These are phyloP conservation scores for Dasysyrphus albostriatus DNA, from an alignment of 2,888 invertebrate species.

Conservation along the genomic window DNA sequence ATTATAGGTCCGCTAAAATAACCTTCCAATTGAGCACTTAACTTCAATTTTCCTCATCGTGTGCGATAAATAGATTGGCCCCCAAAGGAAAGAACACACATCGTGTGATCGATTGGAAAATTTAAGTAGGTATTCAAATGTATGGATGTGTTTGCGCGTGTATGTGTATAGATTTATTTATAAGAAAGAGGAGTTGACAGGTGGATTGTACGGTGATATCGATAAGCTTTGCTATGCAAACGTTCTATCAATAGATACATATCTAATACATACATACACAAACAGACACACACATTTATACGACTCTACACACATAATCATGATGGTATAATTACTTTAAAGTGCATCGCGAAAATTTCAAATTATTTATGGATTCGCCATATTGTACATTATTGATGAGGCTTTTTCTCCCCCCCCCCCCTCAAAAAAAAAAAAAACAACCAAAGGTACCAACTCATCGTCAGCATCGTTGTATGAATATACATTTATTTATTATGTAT, in stretches of 20 bases:
- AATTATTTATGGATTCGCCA: constrained; percentile 67
- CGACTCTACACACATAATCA: background rate
- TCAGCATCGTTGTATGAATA: background rate
- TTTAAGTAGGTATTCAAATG: background rate
- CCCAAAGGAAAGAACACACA: constrained; percentile 27
- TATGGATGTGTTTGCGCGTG: background rate
- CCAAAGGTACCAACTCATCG: background rate
- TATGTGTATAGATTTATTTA: background rate
- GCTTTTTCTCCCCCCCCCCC: constrained; percentile 3
- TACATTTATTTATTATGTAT: no score
- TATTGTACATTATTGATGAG: constrained; percentile 60
- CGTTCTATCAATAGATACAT: background rate
- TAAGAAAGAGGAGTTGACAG: constrained; percentile 27
- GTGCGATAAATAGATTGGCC: constrained; percentile 60
- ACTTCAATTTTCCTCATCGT: constrained; percentile 62
- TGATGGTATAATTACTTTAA: constrained; percentile 49
- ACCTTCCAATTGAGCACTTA: constrained; percentile 56
- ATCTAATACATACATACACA: background rate
- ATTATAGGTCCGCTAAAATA: constrained; percentile 9
- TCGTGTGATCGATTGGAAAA: constrained; percentile 59
- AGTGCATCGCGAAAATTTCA: constrained; percentile 50
- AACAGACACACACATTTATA: background rate
- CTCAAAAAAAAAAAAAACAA: constrained; percentile 33
- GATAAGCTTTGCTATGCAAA: background rate
- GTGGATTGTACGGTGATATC: constrained; percentile 38